A percentile compares a stretch with the other conserved stretches of the same genome.
Evolutionary conservation across 2,888 invertebrate species (phyloP).

Genomic region (Ophonus ardosiacus): DNA sequence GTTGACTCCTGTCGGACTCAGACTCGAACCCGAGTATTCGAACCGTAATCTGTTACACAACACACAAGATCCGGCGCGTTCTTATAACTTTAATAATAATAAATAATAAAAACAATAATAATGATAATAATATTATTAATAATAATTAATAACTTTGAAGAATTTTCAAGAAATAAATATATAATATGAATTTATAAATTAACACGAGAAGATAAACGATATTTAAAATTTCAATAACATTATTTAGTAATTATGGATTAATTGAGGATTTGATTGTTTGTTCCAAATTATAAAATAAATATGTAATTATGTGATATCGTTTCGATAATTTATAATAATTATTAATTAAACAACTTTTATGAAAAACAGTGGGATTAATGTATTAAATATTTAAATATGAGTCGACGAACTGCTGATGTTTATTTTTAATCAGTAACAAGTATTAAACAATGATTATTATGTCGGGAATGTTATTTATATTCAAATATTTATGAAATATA

Average conservation of each 20-base stretch:
- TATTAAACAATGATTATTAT: constrained; percentile 3
- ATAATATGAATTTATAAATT: no score
- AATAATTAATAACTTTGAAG: no score
- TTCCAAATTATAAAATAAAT: neutral
- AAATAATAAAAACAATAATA: no score
- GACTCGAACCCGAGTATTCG: no score
- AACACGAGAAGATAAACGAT: no score
- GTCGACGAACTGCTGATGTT: neutral
- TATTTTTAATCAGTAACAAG: neutral
- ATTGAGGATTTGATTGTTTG: neutral
- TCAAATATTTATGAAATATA: neutral
- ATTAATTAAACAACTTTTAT: neutral
- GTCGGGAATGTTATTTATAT: neutral
- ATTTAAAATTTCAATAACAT: no score
- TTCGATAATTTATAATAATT: neutral
- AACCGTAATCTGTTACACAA: no score
- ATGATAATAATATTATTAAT: no score
- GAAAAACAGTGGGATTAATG: neutral
- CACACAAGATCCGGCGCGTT: no score
- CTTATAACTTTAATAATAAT: no score
- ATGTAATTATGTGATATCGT: neutral
- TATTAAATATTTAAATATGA: constrained; percentile 18
- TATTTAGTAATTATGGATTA: neutral
- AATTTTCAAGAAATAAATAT: no score
- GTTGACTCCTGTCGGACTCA: no score